phyloP scores from a whole-genome alignment of 1,140 invertebrate genomes.

The Drosophila eugracilis region DNA sequence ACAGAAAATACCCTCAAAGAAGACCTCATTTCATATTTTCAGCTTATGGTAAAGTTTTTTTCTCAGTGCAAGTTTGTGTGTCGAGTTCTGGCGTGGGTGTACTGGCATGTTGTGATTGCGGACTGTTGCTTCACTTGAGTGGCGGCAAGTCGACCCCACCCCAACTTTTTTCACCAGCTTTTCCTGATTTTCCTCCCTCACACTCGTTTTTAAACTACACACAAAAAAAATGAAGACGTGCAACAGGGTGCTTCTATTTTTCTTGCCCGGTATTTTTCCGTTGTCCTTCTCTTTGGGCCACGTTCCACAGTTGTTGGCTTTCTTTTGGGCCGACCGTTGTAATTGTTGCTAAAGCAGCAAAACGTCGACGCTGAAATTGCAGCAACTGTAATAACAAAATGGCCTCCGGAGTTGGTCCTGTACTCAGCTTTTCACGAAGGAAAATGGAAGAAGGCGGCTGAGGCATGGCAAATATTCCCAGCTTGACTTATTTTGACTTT shows the following conservation, averaged over 20 bases:
- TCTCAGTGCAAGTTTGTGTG: slow-evolving; percentile 10
- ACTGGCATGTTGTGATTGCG: slow-evolving; percentile 67
- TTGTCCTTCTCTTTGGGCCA: slow-evolving; percentile 28
- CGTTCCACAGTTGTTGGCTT: slow-evolving; percentile 26
- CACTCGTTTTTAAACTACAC: neutral
- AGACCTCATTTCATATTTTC: neutral
- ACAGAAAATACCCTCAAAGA: too few species aligned
- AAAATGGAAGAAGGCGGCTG: slow-evolving; percentile 9
- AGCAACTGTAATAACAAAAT: slow-evolving; percentile 81
- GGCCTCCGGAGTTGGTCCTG: slow-evolving; percentile 72
- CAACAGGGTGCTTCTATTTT: slow-evolving; percentile 61
- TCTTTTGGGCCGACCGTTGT: slow-evolving; percentile 40
- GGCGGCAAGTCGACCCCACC: slow-evolving; percentile 56
- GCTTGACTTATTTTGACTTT: slow-evolving; percentile 80
- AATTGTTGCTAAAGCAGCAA: slow-evolving; percentile 74
- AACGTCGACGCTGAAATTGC: slow-evolving; percentile 68
- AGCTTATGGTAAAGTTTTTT: neutral
- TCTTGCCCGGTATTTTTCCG: slow-evolving; percentile 36
- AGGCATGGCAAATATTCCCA: slow-evolving; percentile 64
- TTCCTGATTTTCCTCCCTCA: neutral
- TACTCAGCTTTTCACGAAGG: slow-evolving; percentile 21
- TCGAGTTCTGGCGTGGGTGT: slow-evolving; percentile 21
- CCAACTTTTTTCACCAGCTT: slow-evolving; percentile 9
- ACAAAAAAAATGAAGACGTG: too few species aligned
- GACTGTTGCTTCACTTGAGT: slow-evolving; percentile 74